Percentiles rank a stretch among this genome's conserved stretches.
Evolutionary conservation across 2,113 vertebrate species (phyloP).

Genomic region (Stegostoma tigrinum): DNA sequence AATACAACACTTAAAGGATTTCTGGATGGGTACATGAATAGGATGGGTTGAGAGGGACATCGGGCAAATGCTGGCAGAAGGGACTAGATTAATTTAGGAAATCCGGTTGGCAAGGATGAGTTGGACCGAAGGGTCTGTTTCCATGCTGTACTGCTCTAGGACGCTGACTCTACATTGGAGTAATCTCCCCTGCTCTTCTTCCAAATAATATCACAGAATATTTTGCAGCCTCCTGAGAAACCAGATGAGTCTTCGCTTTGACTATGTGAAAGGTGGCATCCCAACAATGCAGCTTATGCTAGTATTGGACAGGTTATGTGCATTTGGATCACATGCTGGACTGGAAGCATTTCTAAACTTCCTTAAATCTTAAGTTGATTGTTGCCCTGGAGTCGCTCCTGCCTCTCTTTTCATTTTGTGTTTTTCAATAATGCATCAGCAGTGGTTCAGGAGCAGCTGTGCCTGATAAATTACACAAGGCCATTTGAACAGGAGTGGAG

Average conservation of each 20-base stretch:
- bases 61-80: no score
- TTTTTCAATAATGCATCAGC: not conserved
- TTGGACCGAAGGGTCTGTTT: no score
- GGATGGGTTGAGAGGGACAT: no score
- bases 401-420: not conserved
- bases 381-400: not conserved
- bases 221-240: not conserved
- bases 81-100: no score
- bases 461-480: not conserved
- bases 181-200: not conserved
- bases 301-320: no score
- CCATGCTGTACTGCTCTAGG: no score
- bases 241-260: no score
- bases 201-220: not conserved
- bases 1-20: no score
- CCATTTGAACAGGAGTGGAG: not conserved
- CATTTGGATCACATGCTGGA: not conserved
- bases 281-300: not conserved
- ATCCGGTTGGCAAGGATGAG: no score
- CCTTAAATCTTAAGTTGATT: not conserved
- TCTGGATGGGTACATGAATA: no score
- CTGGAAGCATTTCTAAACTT: not conserved
- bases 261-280: not conserved
- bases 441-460: not conserved
- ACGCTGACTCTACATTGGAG: no score